These are phyloP conservation scores for Drosophila seguyi DNA, from an alignment of 1,140 invertebrate genomes.

Conservation along the genomic window DNA sequence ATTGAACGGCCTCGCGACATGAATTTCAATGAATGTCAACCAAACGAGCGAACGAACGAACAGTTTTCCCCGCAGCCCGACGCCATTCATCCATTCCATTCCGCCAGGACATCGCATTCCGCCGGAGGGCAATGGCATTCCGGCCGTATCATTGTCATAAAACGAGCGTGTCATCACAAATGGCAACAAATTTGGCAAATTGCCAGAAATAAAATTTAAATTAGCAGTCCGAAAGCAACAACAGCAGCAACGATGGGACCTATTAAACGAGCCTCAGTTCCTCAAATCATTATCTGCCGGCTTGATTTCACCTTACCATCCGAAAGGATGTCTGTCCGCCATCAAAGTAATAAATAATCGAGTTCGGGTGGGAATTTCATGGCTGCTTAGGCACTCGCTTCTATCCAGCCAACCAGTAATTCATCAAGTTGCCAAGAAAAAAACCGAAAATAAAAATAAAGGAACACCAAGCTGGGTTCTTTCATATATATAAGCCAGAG, in stretches of 20 bases:
- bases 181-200: conserved; percentile 82
- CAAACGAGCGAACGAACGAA: conserved; percentile 13
- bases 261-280: conserved; percentile 54
- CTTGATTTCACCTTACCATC: conserved; percentile 40
- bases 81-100: conserved; percentile 1
- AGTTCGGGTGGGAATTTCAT: conserved; percentile 33
- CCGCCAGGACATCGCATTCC: conserved; percentile 3
- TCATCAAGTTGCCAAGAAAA: conserved; percentile 60
- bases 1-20: conserved; percentile 79
- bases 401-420: conserved; percentile 39
- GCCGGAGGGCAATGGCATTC: conserved; percentile 32
- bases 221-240: conserved; percentile 55
- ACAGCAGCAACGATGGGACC: conserved; percentile 32
- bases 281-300: conserved; percentile 44
- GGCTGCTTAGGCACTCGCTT: conserved; percentile 51
- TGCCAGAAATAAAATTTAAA: conserved; percentile 84
- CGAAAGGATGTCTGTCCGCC: conserved; percentile 31
- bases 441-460: neutral
- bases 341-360: conserved; percentile 47
- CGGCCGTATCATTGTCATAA: conserved; percentile 73
- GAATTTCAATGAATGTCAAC: conserved; percentile 82
- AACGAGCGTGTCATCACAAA: conserved; percentile 80
- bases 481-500: conserved; percentile 30
- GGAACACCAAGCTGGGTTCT: conserved; percentile 33
- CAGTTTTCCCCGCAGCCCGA: neutral